A percentile compares a stretch with the other conserved stretches of the same genome.
Conservation (phyloP, 2,888 invertebrate genomes). For the Cryptus viduatorius region DNA sequence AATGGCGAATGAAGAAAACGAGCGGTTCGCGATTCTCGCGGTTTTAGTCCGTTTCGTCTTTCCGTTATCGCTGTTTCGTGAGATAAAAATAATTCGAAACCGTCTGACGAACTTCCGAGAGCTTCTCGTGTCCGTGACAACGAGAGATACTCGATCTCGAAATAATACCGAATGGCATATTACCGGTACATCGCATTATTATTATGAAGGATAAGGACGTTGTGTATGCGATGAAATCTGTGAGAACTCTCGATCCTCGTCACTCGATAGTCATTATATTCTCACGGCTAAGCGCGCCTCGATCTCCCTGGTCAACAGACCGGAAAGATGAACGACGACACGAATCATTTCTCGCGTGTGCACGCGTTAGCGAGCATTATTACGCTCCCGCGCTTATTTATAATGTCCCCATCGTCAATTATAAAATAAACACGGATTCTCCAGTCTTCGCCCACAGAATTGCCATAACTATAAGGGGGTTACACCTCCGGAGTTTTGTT, state of each 20-base stretch:
- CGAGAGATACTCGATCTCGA: conserved; percentile 6
- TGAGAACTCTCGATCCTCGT: conserved; percentile 44
- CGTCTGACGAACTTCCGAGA: conserved; percentile 40
- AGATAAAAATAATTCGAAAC: conserved; percentile 28
- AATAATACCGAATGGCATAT: conserved; percentile 32
- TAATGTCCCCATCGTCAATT: conserved; percentile 15
- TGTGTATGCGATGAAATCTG: conserved; percentile 3
- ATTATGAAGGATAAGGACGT: background rate
- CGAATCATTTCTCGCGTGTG: conserved; percentile 9
- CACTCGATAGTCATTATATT: conserved; percentile 53
- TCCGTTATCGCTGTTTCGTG: conserved; percentile 54
- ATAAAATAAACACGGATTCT: conserved; percentile 10
- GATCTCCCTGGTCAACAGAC: conserved; percentile 57
- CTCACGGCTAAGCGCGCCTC: conserved; percentile 54
- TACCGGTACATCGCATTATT: background rate
- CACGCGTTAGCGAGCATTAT: background rate
- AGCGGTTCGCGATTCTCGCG: background rate
- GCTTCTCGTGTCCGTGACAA: conserved; percentile 16
- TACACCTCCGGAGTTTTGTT: conserved; percentile 17
- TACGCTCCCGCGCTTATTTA: background rate
- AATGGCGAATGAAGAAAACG: conserved; percentile 57
- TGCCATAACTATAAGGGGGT: conserved; percentile 7
- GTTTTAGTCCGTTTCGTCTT: background rate
- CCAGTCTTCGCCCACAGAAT: conserved; percentile 11
- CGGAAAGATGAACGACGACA: conserved; percentile 57